These are phyloP conservation scores for Centropyge bicolor DNA, from an alignment of 2,797 vertebrate species.

Conservation along the genomic window DNA sequence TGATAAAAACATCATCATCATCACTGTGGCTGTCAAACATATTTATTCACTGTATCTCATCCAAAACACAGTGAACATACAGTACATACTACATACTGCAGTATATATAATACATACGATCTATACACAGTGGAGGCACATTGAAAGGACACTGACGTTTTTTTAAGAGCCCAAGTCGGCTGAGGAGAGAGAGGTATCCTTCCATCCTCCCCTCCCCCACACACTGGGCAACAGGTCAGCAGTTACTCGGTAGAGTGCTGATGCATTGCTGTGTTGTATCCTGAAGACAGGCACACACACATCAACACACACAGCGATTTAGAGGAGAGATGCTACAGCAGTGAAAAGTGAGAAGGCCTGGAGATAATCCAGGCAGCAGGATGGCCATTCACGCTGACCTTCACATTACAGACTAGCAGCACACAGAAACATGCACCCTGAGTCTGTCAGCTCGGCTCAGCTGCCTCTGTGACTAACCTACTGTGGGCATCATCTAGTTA, in stretches of 20 bases:
- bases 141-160: slow-evolving; percentile 45
- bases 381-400: slow-evolving; percentile 18
- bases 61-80: slow-evolving; percentile 14
- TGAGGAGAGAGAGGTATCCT: not conserved
- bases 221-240: slow-evolving; percentile 9
- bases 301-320: not conserved
- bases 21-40: slow-evolving; percentile 30
- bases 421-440: not conserved
- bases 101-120: not conserved
- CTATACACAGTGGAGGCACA: slow-evolving; percentile 42
- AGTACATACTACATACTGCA: slow-evolving; percentile 11
- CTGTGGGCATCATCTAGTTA: too few species aligned
- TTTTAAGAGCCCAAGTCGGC: not conserved
- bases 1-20: slow-evolving; percentile 72
- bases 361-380: slow-evolving; percentile 15
- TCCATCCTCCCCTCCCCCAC: rapidly evolving
- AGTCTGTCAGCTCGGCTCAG: not conserved
- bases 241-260: slow-evolving; percentile 11
- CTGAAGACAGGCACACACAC: slow-evolving; percentile 6
- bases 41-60: slow-evolving; percentile 1
- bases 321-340: slow-evolving; percentile 23
- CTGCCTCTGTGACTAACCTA: not conserved
- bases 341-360: slow-evolving; percentile 41
- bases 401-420: slow-evolving; percentile 19
- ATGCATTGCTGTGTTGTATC: not conserved